Evolutionary conservation across 1,140 invertebrate genomes (phyloP).

Genomic region (Penaeus indicus): DNA sequence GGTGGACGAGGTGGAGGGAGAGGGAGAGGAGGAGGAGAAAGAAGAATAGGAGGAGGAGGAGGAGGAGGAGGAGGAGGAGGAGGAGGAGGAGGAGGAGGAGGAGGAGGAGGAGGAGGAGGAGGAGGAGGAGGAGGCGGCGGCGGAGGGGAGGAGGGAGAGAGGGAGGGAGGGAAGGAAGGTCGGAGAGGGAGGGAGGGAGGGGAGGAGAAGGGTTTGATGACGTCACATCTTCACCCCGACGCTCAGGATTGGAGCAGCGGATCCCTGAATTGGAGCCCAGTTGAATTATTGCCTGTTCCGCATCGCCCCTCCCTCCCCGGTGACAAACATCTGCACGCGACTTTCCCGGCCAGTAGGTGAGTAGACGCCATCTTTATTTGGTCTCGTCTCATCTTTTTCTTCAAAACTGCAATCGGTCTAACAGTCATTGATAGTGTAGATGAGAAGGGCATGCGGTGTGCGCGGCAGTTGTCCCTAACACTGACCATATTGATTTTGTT

Average conservation of each 20-base stretch:
- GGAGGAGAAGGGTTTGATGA: slow-evolving; percentile 20
- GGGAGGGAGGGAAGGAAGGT: too few relatives aligned
- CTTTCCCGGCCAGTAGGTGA: slow-evolving; percentile 9
- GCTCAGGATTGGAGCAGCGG: not conserved
- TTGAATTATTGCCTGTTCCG: slow-evolving; percentile 50
- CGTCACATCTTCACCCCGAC: slow-evolving; percentile 45
- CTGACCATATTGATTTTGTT: slow-evolving; percentile 64
- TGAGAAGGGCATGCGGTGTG: slow-evolving; percentile 41
- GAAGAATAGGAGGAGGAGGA: too few relatives aligned
- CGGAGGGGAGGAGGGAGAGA: too few relatives aligned
- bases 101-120: too few relatives aligned
- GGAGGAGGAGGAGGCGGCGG: too few relatives aligned
- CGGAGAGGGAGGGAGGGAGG: too few relatives aligned
- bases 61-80: too few relatives aligned
- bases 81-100: too few relatives aligned
- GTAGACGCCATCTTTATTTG: not conserved
- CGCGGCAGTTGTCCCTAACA: slow-evolving; percentile 57
- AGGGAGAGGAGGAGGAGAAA: too few relatives aligned
- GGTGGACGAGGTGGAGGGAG: too few relatives aligned
- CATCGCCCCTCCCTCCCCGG: slow-evolving; percentile 12
- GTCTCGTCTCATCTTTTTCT: not conserved
- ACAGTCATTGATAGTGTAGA: slow-evolving; percentile 22
- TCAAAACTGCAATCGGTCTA: not conserved
- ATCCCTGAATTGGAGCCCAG: slow-evolving; percentile 43
- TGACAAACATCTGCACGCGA: not conserved